Evolutionary conservation across 2,888 invertebrate species (phyloP).

Genomic region (Trachelus stipa): DNA sequence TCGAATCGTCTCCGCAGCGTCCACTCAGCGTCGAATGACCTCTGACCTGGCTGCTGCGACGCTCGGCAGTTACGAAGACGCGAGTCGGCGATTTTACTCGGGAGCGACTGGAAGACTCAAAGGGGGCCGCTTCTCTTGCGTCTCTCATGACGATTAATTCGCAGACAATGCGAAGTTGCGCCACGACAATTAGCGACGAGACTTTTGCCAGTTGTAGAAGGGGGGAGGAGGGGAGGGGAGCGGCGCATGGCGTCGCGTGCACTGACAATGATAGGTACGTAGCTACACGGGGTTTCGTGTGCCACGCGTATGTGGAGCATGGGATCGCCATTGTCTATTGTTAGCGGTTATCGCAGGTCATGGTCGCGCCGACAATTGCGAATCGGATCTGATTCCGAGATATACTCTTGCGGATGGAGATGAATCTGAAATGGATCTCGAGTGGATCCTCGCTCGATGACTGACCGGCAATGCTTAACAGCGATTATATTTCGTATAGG

Average conservation of each 20-base stretch:
- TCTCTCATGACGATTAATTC: constrained; percentile 59
- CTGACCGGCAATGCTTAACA: neutral
- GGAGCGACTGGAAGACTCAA: neutral
- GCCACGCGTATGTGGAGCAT: constrained; percentile 62
- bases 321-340: constrained; percentile 63
- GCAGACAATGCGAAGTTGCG: constrained; percentile 52
- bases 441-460: neutral
- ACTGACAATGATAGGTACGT: neutral
- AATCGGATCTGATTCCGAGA: neutral
- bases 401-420: neutral
- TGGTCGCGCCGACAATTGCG: constrained; percentile 43
- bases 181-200: constrained; percentile 59
- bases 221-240: constrained; percentile 23
- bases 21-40: neutral
- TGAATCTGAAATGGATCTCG: neutral
- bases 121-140: constrained; percentile 31
- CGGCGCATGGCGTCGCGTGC: constrained; percentile 37
- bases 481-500: neutral
- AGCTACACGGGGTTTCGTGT: constrained; percentile 35
- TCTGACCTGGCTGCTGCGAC: neutral
- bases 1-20: neutral
- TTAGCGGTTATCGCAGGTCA: constrained; percentile 56
- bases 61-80: neutral
- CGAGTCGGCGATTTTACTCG: neutral
- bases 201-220: constrained; percentile 39